phyloP scores from a whole-genome alignment of 1,140 invertebrate species.

The Adelges cooleyi region DNA sequence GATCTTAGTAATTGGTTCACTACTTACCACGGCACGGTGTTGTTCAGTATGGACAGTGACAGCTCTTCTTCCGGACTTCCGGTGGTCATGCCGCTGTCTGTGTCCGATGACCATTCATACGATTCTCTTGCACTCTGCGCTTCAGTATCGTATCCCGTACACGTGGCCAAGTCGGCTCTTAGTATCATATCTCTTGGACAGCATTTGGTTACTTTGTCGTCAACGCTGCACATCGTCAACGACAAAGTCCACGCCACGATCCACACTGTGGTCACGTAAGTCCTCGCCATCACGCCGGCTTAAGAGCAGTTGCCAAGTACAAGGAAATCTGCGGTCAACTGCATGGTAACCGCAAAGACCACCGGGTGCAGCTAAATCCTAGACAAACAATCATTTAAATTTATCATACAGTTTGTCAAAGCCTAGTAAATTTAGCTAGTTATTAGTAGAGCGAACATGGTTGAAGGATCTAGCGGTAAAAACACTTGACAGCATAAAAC shows the following conservation, averaged over 20 bases:
- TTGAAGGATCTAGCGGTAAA: no score
- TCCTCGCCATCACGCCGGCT: neutral
- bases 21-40: neutral
- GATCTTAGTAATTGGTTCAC: no score
- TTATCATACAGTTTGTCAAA: no score
- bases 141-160: neutral
- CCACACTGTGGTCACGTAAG: neutral
- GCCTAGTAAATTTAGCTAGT: no score
- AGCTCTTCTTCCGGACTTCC: neutral
- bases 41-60: neutral
- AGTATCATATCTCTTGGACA: constrained; percentile 11
- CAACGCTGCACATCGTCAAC: no score
- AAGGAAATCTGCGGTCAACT: no score
- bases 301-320: no score
- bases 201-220: constrained; percentile 9
- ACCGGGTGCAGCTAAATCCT: no score
- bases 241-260: neutral
- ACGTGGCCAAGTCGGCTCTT: neutral
- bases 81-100: neutral
- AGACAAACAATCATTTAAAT: no score
- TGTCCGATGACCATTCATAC: neutral
- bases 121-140: neutral
- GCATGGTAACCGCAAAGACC: no score
- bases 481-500: no score
- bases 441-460: no score